Evolutionary conservation across 2,888 invertebrate species (phyloP), one percentile per base, ranked within the genome.

Genomic region (Cosmia pyralina): DNA sequence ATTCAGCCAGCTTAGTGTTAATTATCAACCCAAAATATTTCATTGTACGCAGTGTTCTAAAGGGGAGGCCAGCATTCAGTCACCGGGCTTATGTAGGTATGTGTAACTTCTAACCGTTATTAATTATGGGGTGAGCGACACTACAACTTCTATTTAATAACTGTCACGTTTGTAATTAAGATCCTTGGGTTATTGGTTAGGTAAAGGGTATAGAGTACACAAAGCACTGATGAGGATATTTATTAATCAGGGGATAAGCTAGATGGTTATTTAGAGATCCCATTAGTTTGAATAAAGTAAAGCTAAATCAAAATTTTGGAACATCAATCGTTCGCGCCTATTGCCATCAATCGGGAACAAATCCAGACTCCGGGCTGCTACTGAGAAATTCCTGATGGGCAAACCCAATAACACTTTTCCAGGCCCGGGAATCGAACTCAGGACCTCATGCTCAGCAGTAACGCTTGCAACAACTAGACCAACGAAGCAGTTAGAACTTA

Each of bases 121-220:
- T 80, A 83, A 80, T 80, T 69, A 79, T 78, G 79, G 79, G 82
- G 78, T 78, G 79, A 78, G 79, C 64, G 79, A 65, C 71, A 79
- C 79, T 78, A 78, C 59, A 78, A 82, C 64, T 67, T 77, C 70
- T 71, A 83, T 79, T 79, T 82, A 79, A 79, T 79, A 82, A 78
- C 63, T 83, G 79, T 79, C 79, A 78, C 64, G 67, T 46, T 65
- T 79, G 57, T 79, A 82, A 79, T 79, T 83, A 79, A 79, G 83
- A 71, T 79, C 72, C 78, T 68, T 71, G 67, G 67, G 58, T 57
- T 66, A 68, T 82, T 67, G 71, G 79, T 77, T 55, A 57, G 50
- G 53, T 48, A 52, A 70, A 69, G 76, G 52, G 62, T 72, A 41
- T 52, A 6, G 28, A 55, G 38, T n/a, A 58, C 34, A 59, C 41